Percentiles rank a stretch among this genome's conserved stretches.
phyloP scores from a whole-genome alignment of 1,140 invertebrate genomes.

The Schlechtendalia chinensis region DNA sequence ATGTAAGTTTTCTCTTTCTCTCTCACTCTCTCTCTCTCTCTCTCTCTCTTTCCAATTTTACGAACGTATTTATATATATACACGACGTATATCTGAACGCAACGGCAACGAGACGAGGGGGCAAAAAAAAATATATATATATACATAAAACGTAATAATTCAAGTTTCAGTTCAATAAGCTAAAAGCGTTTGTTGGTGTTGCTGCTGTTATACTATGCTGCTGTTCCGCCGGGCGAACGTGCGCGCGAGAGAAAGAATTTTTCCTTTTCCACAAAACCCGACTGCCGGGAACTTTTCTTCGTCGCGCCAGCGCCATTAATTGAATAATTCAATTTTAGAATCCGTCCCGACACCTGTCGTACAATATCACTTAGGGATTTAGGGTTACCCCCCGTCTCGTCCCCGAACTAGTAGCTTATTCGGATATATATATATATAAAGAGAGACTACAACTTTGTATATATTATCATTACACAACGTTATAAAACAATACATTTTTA shows the following conservation, averaged over 20 bases:
- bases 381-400: too few species aligned
- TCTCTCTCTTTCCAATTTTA: constrained; percentile 11
- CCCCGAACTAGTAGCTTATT: not conserved
- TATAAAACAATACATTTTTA: too few species aligned
- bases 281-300: not conserved
- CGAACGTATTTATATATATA: constrained; percentile 13
- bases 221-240: not conserved
- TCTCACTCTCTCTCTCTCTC: too few species aligned
- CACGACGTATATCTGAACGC: not conserved
- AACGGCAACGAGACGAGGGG: not conserved
- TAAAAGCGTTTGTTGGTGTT: constrained; percentile 19
- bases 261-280: not conserved
- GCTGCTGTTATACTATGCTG: not conserved
- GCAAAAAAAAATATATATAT: not conserved
- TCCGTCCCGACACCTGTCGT: not conserved
- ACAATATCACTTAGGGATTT: constrained; percentile 12
- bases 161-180: constrained; percentile 39
- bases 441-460: too few species aligned
- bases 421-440: not conserved
- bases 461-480: too few species aligned
- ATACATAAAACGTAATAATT: constrained; percentile 36
- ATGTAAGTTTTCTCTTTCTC: constrained; percentile 37
- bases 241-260: not conserved
- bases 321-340: constrained; percentile 6
- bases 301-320: not conserved